These are phyloP conservation scores for Druceiella hillmani DNA, from an alignment of 2,888 invertebrate genomes.

Conservation along the genomic window DNA sequence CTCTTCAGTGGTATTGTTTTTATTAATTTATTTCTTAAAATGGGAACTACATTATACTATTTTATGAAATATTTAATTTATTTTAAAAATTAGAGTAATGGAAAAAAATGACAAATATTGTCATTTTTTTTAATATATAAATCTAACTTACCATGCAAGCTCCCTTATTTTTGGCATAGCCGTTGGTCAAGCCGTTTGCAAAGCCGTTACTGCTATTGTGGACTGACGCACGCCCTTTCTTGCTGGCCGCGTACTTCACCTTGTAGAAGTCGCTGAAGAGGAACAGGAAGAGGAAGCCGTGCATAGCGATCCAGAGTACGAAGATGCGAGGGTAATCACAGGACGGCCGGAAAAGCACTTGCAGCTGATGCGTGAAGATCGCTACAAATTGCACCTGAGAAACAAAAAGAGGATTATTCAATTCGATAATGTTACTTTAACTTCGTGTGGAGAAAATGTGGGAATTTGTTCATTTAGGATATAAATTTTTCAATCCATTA, in stretches of 20 bases:
- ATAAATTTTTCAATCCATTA: background rate
- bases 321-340: conserved; percentile 89
- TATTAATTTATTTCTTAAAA: no score
- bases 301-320: conserved; percentile 92
- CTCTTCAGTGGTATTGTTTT: no score
- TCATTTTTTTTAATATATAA: background rate
- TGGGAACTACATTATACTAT: no score
- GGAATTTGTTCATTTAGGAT: conserved; percentile 14
- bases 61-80: no score
- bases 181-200: conserved; percentile 33
- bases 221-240: conserved; percentile 29
- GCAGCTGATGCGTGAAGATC: conserved; percentile 89
- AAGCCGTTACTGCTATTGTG: conserved; percentile 26
- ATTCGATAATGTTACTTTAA: no score
- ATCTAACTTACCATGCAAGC: conserved; percentile 65
- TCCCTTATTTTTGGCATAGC: conserved; percentile 36
- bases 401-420: no score
- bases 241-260: conserved; percentile 59
- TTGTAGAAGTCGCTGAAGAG: conserved; percentile 95
- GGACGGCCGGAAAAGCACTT: conserved; percentile 82
- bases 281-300: conserved; percentile 90
- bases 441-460: no score
- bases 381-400: conserved; percentile 88
- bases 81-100: no score
- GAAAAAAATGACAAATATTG: no score